Base-by-base conservation (phyloP, 2,797 vertebrate species). In the Pangasius sanitwongsei region DNA sequence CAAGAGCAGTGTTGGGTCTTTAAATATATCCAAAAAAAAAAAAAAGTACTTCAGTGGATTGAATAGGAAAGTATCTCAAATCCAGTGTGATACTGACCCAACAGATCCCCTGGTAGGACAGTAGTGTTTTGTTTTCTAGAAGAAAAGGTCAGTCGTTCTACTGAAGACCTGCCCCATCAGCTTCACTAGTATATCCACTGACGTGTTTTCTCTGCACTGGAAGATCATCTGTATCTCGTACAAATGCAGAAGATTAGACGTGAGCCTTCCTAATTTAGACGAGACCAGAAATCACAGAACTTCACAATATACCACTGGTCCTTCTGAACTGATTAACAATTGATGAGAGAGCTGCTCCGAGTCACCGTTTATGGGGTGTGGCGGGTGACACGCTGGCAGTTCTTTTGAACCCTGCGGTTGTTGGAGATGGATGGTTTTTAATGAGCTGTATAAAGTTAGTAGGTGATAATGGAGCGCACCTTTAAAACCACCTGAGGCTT, bases 381-480 rank as follows among this genome's bases (percentile, higher is more conserved):
- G 63, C 4, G 50, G 65, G 86, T 67, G 86, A 65, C 77, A 0
- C 50, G 23, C 63, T 48, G 77, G 89, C 91, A 91, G 89, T 91
- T 91, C 84, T 88, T 89, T 90, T 41, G 67, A 85, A 82, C 31
- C 74, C 50, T 31, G 74, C 7, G 53, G 83, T 86, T 85, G 75
- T 86, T 87, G 44, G 77, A 90, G 88, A 81, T 18, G 34, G 86
- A 87, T 82, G 31, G 53, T 44, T 90, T 92, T 91, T 92, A 88
- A 91, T 75, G 53, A 90, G 90, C 86, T 87, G 63, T 69, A 85
- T 86, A 34, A 86, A 89, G 90, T 90, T 88, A 59, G 90, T 83
- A 89, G 88, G 90, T 87, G 91, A 91, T 90, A 91, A 91, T 87
- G 82, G 90, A 74, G 41, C 67, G 80, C 16, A 1, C 86, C 86